Base-by-base conservation (phyloP, 1,140 invertebrate genomes). In the Lordiphosa clarofinis region DNA sequence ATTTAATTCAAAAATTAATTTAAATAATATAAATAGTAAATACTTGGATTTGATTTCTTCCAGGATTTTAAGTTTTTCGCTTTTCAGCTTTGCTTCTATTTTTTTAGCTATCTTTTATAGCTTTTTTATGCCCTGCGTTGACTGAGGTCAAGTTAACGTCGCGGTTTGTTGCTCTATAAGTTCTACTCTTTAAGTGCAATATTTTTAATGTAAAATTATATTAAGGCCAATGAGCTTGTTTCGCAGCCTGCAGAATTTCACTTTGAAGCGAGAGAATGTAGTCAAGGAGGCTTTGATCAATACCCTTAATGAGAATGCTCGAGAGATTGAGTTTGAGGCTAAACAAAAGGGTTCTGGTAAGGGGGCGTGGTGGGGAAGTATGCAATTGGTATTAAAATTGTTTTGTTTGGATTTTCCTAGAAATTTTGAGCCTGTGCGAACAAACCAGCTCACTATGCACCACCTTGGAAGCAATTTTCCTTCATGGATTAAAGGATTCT, bases 401-500 rank as follows among this genome's bases (percentile, higher is more conserved):
- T 19, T 13, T 10, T 8, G 28, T 47, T 3, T 13, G 1, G 4
- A 4, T 15, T 36, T 48, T 11, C 8, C n/a, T 69, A 55, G 78
- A 86, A 33, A 58, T 82, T n/a, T 79, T 93, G 4, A 91, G 91
- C 28, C 90, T 92, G 8, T 92, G 91, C 61, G 94, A 96, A 72
- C 92, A 93, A 35, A 92, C 93, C 1, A 94, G 93, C 73, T 91
- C 92, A 1, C 86, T 97, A 1, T 96, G 95, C 79, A 93, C 92
- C 40, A 92, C 92, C 1, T 86, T 98, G 15, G 96, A 98, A 89
- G 96, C 96, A 0, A 92, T 97, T 5, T 96, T 98, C 73, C 90
- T 98, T 36, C 96, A 98, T 88, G 96, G 96, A 0, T 88, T 98
- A 1, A 97, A 96, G 86, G 95, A 97, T 87, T 94, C 94, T n/a